Base-by-base conservation (phyloP, 1,140 invertebrate genomes). In the Drosophila hydei region DNA sequence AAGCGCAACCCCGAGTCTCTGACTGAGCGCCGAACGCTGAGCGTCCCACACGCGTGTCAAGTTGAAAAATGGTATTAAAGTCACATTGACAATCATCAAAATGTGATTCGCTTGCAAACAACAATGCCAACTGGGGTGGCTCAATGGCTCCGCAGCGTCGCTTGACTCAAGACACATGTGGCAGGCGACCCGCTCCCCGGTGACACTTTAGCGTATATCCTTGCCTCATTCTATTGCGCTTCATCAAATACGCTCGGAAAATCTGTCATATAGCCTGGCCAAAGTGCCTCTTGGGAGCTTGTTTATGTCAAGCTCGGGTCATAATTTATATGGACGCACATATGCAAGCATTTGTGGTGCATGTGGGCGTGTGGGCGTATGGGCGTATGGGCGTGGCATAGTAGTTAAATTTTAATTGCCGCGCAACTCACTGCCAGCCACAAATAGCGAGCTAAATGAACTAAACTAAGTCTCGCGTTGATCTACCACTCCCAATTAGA, bases 51-150 rank as follows among this genome's bases (percentile, higher is more conserved):
- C 59, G 58, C 68, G 75, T 77, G 71, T 81, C 81, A 84, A 88
- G 81, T 81, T 90, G 89, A 89, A 77, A 84, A 90, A 91, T 91
- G 83, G 79, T 68, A 91, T 91, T 90, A 91, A 91, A 91, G 89
- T 91, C 89, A 91, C 87, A 91, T 90, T 91, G 76, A 89, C 81
- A 91, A 84, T 87, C 87, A 90, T 90, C 87, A 90, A 90, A 90
- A 81, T 90, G 87, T 83, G 88, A 90, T 90, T 87, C 87, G 81
- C 60, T 73, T 79, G 78, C 74, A 71, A 76, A 79, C 75, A 78
- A 79, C 63, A 84, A 79, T 77, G 70, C 50, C 59, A 61, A 72
- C 52, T 19, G 9, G 23, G 47, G 14, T 40, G 56, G 59, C 65
- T 72, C 72, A 47, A 18, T 7, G 40, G 54, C 30, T 30, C 51